phyloP scores from a whole-genome alignment of 2,888 invertebrate species.

The Oscheius myriophilus region DNA sequence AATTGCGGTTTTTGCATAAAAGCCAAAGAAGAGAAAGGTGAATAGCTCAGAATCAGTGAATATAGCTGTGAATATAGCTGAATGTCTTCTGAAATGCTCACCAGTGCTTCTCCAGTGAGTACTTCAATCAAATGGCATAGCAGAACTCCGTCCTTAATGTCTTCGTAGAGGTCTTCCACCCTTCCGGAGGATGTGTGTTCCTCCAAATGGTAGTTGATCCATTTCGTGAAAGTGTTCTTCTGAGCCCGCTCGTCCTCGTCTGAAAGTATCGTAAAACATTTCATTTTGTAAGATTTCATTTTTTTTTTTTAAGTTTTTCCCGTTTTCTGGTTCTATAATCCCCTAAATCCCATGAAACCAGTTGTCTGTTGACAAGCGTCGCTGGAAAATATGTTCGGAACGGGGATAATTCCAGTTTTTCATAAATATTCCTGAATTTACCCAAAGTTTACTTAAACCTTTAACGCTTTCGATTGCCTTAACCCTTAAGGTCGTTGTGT shows the following conservation, averaged over 20 bases:
- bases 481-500: no score
- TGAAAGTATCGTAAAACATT: slow-evolving; percentile 57
- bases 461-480: no score
- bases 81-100: slow-evolving; percentile 50
- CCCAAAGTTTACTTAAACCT: no score
- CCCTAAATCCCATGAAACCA: neutral
- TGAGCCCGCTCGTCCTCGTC: slow-evolving; percentile 70
- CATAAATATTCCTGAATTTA: no score
- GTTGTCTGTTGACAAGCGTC: neutral
- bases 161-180: slow-evolving; percentile 67
- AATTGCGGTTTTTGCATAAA: no score
- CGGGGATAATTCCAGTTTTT: no score
- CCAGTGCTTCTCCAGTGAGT: slow-evolving; percentile 69
- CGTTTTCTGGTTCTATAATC: neutral
- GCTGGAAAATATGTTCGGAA: no score
- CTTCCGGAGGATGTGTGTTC: slow-evolving; percentile 69
- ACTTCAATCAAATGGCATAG: slow-evolving; percentile 70
- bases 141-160: slow-evolving; percentile 68
- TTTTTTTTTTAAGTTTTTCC: neutral
- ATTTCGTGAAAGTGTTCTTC: slow-evolving; percentile 70
- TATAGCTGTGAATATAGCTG: no score
- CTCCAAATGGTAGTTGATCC: slow-evolving; percentile 70
- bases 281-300: neutral
- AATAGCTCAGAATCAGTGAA: no score
- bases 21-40: no score